Base-by-base conservation (phyloP, 2,113 vertebrate genomes). In the Typhlomys cinereus region DNA sequence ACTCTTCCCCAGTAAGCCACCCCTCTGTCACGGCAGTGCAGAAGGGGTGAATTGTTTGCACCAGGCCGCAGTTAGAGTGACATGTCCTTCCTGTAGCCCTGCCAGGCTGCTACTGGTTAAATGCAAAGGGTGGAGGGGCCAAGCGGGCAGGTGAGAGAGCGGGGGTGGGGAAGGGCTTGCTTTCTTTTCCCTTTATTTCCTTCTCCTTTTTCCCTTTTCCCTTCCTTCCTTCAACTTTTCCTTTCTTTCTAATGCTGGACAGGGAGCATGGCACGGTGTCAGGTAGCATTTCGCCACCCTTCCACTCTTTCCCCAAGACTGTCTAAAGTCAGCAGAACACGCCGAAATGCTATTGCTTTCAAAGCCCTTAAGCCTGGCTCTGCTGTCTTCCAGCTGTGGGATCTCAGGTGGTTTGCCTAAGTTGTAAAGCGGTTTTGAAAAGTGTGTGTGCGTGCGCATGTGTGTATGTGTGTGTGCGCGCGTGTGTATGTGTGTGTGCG, bases 1-100 rank as follows among this genome's bases (percentile, higher is more conserved):
- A 79, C 67, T 78, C 44, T 50, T 88, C 54, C 48, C 88, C 78
- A 79, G 18, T 12, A 67, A 92, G 70, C 70, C 52, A 7, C 93
- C 1, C 23, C 21, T 57, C 2, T 61, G 0, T 5, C 34, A 17
- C 5, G 1, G 23, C 39, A 50, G 4, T 78, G 69, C 34, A 59
- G 67, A 34, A 29, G 20, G 52, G 70, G 46, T 15, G 34, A 57
- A 79, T 44, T 15, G 4, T 79, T 88, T 80, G 52, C 50, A 8
- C 41, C 23, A 23, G 50, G 54, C 41, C 21, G 21, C 4, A 66
- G 44, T 71, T 17, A 21, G 29, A 86, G 64, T 18, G 10, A 48
- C 41, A 2, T 29, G 31, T 1, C 64, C 18, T 75, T 21, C 11
- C 0, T 13, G 25, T 64, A 29, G 75, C 29, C 6, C 46, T 21